A percentile compares a stretch with the other conserved stretches of the same genome.
phyloP scores from a whole-genome alignment of 1,140 invertebrate species.

The Neuroterus valhalla region DNA sequence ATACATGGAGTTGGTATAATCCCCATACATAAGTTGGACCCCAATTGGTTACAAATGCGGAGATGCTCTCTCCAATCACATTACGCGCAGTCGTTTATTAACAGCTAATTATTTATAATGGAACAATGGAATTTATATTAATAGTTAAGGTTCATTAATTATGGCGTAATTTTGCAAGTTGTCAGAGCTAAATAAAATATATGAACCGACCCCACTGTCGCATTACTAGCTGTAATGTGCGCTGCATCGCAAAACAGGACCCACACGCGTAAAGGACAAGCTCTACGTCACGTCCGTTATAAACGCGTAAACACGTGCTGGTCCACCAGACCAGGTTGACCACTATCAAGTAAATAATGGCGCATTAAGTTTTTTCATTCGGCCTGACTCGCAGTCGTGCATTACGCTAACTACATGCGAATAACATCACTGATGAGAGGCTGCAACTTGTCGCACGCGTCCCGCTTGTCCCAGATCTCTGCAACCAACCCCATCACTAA shows the following conservation, averaged over 20 bases:
- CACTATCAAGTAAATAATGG: constrained; percentile 75
- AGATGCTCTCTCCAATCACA: constrained; percentile 31
- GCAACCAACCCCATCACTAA: neutral
- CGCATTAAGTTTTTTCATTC: constrained; percentile 74
- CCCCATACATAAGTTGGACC: neutral
- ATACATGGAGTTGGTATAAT: too few relatives aligned
- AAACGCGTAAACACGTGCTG: constrained; percentile 74
- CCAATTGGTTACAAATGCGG: constrained; percentile 18
- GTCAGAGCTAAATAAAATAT: constrained; percentile 74
- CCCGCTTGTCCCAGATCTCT: too few relatives aligned
- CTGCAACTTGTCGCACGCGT: neutral
- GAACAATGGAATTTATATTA: constrained; percentile 75
- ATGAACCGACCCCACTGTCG: constrained; percentile 67
- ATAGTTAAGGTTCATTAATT: constrained; percentile 76
- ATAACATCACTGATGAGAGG: constrained; percentile 26
- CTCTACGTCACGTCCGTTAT: constrained; percentile 73
- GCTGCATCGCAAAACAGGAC: constrained; percentile 68
- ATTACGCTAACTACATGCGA: constrained; percentile 52
- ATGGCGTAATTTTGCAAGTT: constrained; percentile 69
- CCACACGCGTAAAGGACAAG: constrained; percentile 50
- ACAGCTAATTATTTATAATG: constrained; percentile 75
- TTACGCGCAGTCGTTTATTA: constrained; percentile 64
- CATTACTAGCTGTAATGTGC: constrained; percentile 70
- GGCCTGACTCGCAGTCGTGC: constrained; percentile 58
- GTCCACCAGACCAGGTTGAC: constrained; percentile 68